Evolutionary conservation across 2,113 vertebrate species (phyloP), one percentile per base, ranked within the genome.

Genomic region (Cyrtonyx montezumae): DNA sequence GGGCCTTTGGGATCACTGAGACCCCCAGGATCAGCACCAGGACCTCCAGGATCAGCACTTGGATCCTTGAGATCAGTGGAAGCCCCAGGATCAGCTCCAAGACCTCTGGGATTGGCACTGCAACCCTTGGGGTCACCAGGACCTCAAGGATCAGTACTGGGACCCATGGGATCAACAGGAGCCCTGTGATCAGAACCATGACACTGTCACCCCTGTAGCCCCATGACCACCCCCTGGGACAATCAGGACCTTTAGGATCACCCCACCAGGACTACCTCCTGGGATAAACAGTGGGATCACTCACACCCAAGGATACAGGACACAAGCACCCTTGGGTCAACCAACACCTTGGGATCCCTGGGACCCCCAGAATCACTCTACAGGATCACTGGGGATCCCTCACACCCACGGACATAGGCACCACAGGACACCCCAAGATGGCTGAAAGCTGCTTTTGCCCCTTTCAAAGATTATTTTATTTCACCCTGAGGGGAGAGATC

Each of bases 351-450:
- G 3, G 36, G 11, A 75, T 58, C 30, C 16, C 17, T 32, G 9
- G 49, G 11, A 28, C 40, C 10, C 37, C n/a, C 7, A 6, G 61
- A 58, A 46, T 21, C 40, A 53, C 23, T 20, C 9, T 74, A 26
- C 16, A 30, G 53, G 28, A 55, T 55, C 53, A 68, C 53, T 20
- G 16, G 13, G 53, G 43, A 66, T 53, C 23, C 34, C 23, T 71
- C 22, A 4, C 37, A 36, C 34, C 19, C 13, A 11, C 0, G 45
- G 51, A 45, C 46, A 9, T 30, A 15, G 2, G 1, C 17, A 62
- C 8, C 34, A 37, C n/a, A 7, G 36, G 34, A 34, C 0, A 0
- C 4, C 17, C 2, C 13, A 51, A 82, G 81, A 61, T 16, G 19
- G 3, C 59, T 19, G 13, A 30, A 66, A 66, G 5, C 9, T 2